Evolutionary conservation across 2,797 vertebrate genomes (phyloP).

Genomic region (Schizothorax lantsangensis): DNA sequence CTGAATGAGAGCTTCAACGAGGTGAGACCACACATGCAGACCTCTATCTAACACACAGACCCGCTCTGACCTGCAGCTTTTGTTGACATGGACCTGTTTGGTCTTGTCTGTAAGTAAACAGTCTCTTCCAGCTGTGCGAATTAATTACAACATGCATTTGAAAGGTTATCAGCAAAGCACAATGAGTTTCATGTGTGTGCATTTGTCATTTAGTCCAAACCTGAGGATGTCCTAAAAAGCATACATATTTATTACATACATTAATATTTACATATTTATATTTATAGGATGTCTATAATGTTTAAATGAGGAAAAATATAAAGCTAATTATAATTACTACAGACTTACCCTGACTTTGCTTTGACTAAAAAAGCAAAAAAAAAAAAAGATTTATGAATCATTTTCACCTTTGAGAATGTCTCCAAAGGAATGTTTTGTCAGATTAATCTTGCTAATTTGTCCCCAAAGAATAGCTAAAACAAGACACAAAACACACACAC

Average conservation of each 20-base stretch:
- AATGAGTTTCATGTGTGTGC: not conserved
- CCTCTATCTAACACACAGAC: not conserved
- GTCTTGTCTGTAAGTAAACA: constrained; percentile 76
- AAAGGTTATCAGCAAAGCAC: constrained; percentile 78
- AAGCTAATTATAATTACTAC: not conserved
- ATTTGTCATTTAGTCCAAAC: not conserved
- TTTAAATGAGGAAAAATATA: not conserved
- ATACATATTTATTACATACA: not conserved
- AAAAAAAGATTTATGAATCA: not conserved
- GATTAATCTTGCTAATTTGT: constrained; percentile 5
- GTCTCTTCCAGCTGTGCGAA: constrained; percentile 78
- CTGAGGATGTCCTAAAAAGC: not conserved
- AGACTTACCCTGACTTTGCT: not conserved
- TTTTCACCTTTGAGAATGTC: not conserved
- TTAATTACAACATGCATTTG: constrained; percentile 81
- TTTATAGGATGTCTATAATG: not conserved
- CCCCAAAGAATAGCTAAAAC: not conserved
- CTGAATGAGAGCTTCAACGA: not conserved
- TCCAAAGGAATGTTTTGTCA: not conserved
- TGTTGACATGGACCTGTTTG: constrained; percentile 68
- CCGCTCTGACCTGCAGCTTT: constrained; percentile 53
- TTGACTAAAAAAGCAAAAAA: not conserved
- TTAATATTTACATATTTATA: too few relatives aligned
- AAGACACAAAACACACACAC: not conserved
- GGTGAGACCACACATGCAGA: constrained; percentile 3